Evolutionary conservation across 2,797 vertebrate species (phyloP).

Genomic region (Echiichthys vipera): DNA sequence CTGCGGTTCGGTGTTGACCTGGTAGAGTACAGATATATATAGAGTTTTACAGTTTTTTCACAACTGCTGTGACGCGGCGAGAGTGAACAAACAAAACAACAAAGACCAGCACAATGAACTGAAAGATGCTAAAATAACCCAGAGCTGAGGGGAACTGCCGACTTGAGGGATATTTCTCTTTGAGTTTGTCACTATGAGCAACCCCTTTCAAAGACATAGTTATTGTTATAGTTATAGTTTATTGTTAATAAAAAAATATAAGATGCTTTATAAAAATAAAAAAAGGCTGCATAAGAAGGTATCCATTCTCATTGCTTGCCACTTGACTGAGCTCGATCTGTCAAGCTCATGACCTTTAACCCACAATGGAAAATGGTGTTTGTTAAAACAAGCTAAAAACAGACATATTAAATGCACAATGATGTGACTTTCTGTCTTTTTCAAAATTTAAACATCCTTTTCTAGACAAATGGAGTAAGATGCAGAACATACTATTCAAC

Average conservation of each 20-base stretch:
- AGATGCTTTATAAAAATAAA: too few species aligned
- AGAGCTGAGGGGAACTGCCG: too few species aligned
- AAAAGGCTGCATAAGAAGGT: background rate
- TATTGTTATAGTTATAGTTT: too few species aligned
- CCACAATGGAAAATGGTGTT: background rate
- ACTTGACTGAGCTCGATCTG: background rate
- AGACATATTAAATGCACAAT: background rate
- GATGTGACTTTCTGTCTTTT: background rate
- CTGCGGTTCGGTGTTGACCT: background rate
- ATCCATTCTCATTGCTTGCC: background rate
- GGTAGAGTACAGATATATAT: background rate
- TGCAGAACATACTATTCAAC: too few species aligned
- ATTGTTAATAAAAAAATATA: too few species aligned
- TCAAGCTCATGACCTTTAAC: background rate
- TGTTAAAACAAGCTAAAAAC: background rate
- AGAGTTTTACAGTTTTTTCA: background rate
- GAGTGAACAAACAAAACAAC: too few species aligned
- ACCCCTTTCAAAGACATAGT: too few species aligned
- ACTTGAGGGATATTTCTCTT: background rate
- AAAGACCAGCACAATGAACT: too few species aligned
- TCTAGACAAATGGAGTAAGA: background rate
- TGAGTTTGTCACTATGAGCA: background rate
- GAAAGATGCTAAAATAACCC: background rate
- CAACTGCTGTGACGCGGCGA: background rate
- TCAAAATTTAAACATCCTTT: background rate